phyloP scores from a whole-genome alignment of 2,888 invertebrate genomes.

The Pammene aurita region DNA sequence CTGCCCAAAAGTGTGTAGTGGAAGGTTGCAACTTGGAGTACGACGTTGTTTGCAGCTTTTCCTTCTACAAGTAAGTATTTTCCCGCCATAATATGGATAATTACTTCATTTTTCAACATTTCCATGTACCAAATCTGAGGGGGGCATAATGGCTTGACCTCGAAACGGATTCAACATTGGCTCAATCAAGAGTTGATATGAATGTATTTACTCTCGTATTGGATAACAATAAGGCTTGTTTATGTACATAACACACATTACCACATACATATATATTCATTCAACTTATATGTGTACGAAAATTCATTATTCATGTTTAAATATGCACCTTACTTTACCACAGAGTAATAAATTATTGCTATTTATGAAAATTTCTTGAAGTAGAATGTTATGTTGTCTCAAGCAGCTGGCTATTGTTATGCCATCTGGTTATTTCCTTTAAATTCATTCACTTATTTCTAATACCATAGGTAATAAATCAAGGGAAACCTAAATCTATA shows the following conservation, averaged over 20 bases:
- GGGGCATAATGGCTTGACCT: constrained; percentile 49
- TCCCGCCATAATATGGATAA: constrained; percentile 49
- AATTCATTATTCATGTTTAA: constrained; percentile 17
- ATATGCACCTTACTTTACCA: not conserved
- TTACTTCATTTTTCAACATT: constrained; percentile 40
- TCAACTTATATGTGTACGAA: constrained; percentile 16
- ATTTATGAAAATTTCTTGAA: constrained; percentile 6
- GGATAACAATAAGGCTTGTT: constrained; percentile 36
- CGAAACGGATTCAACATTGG: constrained; percentile 42
- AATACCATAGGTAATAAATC: not conserved
- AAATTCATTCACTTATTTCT: too few species aligned
- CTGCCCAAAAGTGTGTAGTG: constrained; percentile 76
- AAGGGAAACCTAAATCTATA: not conserved
- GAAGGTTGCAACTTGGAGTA: constrained; percentile 80
- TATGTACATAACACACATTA: constrained; percentile 24
- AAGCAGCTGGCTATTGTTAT: not conserved
- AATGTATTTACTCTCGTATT: constrained; percentile 32
- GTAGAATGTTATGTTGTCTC: not conserved
- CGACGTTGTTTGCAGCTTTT: constrained; percentile 81
- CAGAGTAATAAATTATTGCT: constrained; percentile 5
- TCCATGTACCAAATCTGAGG: constrained; percentile 45
- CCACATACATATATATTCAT: constrained; percentile 21
- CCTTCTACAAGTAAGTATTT: constrained; percentile 80
- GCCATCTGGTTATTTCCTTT: not conserved
- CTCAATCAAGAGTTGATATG: constrained; percentile 5